A percentile compares a stretch with the other conserved stretches of the same genome.
Conservation (phyloP, 2,888 invertebrate species). For the Colletes collaris region DNA sequence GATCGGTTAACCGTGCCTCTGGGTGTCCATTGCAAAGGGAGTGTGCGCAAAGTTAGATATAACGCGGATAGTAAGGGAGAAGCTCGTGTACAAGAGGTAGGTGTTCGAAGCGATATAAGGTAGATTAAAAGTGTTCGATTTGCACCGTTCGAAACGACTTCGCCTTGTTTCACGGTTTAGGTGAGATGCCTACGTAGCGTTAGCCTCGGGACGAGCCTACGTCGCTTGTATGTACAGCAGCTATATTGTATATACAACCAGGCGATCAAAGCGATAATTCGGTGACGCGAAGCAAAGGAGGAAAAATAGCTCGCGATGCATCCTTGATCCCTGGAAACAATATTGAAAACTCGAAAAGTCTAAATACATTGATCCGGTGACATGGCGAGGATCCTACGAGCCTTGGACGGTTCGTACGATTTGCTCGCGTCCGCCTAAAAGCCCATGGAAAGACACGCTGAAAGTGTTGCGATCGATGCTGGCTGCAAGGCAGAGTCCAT, state of each 20-base stretch:
- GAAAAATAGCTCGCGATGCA: constrained; percentile 40
- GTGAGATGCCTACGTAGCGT: constrained; percentile 6
- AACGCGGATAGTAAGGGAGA: not conserved
- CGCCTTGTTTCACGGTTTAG: no score
- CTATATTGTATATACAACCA: not conserved
- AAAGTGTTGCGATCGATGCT: constrained; percentile 15
- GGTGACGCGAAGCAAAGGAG: constrained; percentile 66
- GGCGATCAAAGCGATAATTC: constrained; percentile 23
- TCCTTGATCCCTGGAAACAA: constrained; percentile 47
- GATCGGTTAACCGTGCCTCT: constrained; percentile 7
- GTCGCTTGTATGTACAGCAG: constrained; percentile 8
- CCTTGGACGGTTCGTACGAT: no score
- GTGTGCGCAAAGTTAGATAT: constrained; percentile 6
- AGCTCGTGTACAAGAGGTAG: constrained; percentile 4
- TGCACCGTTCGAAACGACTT: not conserved
- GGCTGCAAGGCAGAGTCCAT: constrained; percentile 20
- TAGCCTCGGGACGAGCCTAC: constrained; percentile 21
- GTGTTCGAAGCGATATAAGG: constrained; percentile 14
- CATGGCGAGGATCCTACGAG: not conserved
- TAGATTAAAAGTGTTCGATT: not conserved
- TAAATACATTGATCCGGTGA: not conserved
- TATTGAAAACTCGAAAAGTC: constrained; percentile 18
- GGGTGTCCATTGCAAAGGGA: not conserved
- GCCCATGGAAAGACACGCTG: constrained; percentile 11
- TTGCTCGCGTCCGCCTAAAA: not conserved